Conservation (phyloP, 2,113 vertebrate species). For the Muntiacus muntjak region DNA sequence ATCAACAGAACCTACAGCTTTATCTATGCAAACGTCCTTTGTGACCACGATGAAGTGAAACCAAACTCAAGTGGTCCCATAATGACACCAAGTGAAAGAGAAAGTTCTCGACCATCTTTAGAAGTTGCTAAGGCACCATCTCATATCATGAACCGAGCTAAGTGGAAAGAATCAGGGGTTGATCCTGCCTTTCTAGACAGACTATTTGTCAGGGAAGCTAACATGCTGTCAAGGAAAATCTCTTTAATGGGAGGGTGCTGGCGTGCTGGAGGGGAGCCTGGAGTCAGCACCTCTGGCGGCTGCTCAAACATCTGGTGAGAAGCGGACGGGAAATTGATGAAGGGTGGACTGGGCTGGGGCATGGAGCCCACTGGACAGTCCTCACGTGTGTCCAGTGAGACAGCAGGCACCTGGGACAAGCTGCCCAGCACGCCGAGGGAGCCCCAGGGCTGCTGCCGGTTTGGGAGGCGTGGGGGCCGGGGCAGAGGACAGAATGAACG, state of each 20-base stretch:
- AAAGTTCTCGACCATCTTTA: fast-evolving
- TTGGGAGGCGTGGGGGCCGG: no score
- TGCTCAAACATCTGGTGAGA: no score
- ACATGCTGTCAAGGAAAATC: fast-evolving
- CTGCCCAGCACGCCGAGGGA: no score
- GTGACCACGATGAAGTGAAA: fast-evolving
- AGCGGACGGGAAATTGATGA: no score
- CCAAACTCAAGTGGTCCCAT: fast-evolving
- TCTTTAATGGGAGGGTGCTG: fast-evolving
- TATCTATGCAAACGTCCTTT: fast-evolving
- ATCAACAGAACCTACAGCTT: fast-evolving
- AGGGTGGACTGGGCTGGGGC: no score
- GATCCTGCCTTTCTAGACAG: background rate
- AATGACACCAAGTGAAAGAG: fast-evolving
- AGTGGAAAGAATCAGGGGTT: fast-evolving
- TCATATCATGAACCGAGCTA: fast-evolving
- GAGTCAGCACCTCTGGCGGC: background rate
- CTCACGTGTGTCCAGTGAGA: no score
- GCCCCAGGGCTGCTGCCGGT: no score
- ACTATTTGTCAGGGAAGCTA: background rate
- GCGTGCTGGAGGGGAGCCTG: background rate
- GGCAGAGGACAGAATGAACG: no score
- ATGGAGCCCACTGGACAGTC: no score
- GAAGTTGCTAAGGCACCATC: no score
- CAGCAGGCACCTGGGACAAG: no score